Base-by-base conservation (phyloP, 2,113 vertebrate genomes). In the Caranx melampygus region DNA sequence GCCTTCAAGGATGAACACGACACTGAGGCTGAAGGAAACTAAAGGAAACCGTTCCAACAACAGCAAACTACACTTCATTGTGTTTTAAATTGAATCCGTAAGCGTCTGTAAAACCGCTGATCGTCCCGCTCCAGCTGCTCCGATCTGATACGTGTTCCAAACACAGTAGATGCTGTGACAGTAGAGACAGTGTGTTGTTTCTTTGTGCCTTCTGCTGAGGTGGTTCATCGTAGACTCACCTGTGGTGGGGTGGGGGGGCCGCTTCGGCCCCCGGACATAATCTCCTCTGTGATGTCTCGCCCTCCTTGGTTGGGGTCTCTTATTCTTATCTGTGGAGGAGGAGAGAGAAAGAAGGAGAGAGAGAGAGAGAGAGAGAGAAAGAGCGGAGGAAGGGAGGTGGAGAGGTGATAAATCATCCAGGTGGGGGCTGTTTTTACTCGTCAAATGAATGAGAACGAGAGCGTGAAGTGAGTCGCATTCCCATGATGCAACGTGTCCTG, bases 231-330 rank as follows among this genome's bases (percentile, higher is more conserved):
- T 18, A 1, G 40, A 61, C 83, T 89, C 34, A 91, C 90, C 87
- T 91, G 86, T 87, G 91, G 89, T 51, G 87, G 80, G 40, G 98
- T 97, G 11, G 98, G 98, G 15, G 96, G 97, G 84, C 96, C 95
- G 16, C 96, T 97, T 44, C 96, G 96, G 60, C 96, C 97, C 88
- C 98, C 98, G n/a, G 97, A 99, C 97, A 99, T 98, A 81, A 99
- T 99, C 95, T 99, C 98, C 74, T 99, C 98, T 6, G 98, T 99
- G 83, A 99, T 97, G 93, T 99, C 98, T 90, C 96, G 95, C 54
- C 98, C 98, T 0, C 98, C 98, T 94, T 98, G 98, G 91, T 99
- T 99, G 45, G 98, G 98, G 90, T 99, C 98, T 95, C 97, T 95
- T 95, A 99, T 99, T 93, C 95, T 96, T 82, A 99, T 99, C 98